Conservation (phyloP, 2,888 invertebrate species). For the Chironomus tentans region DNA sequence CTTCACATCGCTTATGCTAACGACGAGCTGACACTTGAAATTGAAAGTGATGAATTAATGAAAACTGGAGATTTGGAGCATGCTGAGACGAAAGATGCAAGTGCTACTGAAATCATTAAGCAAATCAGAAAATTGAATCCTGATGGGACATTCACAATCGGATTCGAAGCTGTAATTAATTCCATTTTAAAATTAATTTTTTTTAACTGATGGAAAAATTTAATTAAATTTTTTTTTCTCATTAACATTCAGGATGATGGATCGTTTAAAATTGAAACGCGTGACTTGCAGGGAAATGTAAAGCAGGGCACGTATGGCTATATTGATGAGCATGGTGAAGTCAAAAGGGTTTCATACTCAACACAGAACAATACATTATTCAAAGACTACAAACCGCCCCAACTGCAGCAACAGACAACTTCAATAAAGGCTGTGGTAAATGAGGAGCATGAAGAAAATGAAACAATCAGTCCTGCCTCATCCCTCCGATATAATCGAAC, state of each 20-base stretch:
- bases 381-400: constrained; percentile 34
- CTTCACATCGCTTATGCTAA: not conserved
- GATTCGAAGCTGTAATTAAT: constrained; percentile 55
- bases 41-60: constrained; percentile 25
- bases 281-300: constrained; percentile 68
- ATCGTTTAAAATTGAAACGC: constrained; percentile 74
- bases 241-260: constrained; percentile 53
- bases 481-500: constrained; percentile 39
- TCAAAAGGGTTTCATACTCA: constrained; percentile 68
- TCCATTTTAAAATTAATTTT: not conserved
- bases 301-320: constrained; percentile 72
- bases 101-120: constrained; percentile 68
- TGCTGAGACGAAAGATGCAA: constrained; percentile 56
- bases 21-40: constrained; percentile 20
- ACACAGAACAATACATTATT: constrained; percentile 45
- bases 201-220: not conserved
- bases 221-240: not conserved
- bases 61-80: constrained; percentile 30
- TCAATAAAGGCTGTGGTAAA: not conserved
- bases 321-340: constrained; percentile 64
- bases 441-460: constrained; percentile 38
- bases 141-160: constrained; percentile 76
- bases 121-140: constrained; percentile 72
- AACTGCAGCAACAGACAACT: not conserved
- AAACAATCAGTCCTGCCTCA: constrained; percentile 29